Base-by-base conservation (phyloP, 2,797 vertebrate species). In the Babyrousa celebensis region DNA sequence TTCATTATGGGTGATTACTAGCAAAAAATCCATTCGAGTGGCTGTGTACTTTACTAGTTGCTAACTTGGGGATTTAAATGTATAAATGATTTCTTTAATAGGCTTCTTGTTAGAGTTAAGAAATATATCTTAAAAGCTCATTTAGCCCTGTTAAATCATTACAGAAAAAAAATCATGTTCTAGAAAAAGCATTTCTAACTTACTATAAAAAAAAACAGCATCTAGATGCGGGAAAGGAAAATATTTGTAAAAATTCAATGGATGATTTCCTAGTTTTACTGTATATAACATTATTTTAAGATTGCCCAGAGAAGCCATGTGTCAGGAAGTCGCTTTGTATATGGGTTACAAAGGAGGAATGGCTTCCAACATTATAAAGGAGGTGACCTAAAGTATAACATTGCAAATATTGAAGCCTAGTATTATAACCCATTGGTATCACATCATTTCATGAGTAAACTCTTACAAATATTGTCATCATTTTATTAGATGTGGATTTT, bases 361-460 rank as follows among this genome's bases (percentile, higher is more conserved):
- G 15, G 17, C 21, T 92, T 96, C 56, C 36, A 48, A 54, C 48
- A 68, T 3, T 79, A 43, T 36, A 92, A 67, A 32, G 25, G 18
- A 32, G 18, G n/a, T 3, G 17, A 3, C 4, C 23, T 29, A 88
- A n/a, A 63, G 40, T 63, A 74, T 25, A 72, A 56, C 27, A 27
- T 65, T 48, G 23, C 2, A 74, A 60, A 83, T 67, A 56, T 4
- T 72, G 29, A 70, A 77, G 2, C 83, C 27, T 43, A 43, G 21
- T 65, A 6, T 84, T 79, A 54, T 27, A 48, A 68, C 27, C 48
- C 58, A 32, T 21, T 72, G 17, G 0, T 15, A 75, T 63, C 16
- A 32, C 5, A 21, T 60, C 11, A 67, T 74, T 95, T 88, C 21
- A 70, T 67, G 85, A 82, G 18, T 89, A 96, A 92, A 70, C 23